Evolutionary conservation across 37 sponge, comb jelly and placozoan genomes (phyloP).

Genomic region (Diacarnus erythraeanus): DNA sequence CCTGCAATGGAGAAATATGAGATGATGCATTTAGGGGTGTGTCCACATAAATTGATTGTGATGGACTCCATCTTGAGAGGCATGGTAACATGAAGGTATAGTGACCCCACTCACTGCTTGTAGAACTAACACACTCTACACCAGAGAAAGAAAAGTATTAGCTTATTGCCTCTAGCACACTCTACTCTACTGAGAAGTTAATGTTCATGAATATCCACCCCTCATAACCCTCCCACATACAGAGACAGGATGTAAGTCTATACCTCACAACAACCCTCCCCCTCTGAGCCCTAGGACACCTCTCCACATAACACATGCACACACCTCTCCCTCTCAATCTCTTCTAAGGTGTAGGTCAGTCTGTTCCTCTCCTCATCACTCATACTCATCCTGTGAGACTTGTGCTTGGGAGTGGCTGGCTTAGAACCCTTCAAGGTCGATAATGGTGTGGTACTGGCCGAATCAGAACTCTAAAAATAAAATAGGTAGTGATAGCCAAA

Average conservation of each 20-base stretch:
- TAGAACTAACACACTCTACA: no score
- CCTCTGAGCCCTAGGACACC: neutral
- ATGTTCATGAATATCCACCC: neutral
- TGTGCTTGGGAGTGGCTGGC: neutral
- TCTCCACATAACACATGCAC: neutral
- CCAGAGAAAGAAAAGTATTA: no score
- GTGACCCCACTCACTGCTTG: no score
- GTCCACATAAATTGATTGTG: no score
- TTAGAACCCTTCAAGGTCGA: neutral
- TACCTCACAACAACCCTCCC: neutral
- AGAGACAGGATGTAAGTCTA: neutral
- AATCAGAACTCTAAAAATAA: neutral
- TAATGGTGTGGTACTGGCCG: neutral
- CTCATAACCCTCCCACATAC: neutral
- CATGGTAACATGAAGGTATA: no score
- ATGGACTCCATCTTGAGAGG: neutral
- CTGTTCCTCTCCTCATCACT: conserved; percentile 22
- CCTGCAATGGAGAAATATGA: conserved; percentile 13
- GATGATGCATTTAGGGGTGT: no score
- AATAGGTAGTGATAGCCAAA: no score
- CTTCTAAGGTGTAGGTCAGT: conserved; percentile 32
- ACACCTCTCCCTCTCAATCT: conserved; percentile 67
- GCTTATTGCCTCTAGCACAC: neutral
- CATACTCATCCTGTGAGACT: neutral
- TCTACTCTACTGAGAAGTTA: neutral